Evolutionary conservation across 2,888 invertebrate genomes (phyloP).

Genomic region (Alloplasta piceator): DNA sequence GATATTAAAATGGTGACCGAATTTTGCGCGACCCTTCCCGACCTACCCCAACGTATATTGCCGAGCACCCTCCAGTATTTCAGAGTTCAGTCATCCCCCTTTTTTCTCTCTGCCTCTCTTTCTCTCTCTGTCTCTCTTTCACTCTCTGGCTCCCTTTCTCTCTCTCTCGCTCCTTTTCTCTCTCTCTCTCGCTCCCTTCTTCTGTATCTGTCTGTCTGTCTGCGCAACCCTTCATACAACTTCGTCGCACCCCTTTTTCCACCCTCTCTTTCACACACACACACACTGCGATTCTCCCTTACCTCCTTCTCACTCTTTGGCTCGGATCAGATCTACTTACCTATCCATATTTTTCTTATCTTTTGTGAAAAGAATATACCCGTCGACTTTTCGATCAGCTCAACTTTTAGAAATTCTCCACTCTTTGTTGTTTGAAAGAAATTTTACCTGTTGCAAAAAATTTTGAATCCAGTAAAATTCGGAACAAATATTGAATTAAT

Average conservation of each 20-base stretch:
- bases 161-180: no score
- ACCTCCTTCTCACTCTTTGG: slow-evolving; percentile 17
- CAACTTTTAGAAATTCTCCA: no score
- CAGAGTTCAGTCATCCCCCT: slow-evolving; percentile 53
- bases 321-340: slow-evolving; percentile 2
- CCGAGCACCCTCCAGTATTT: slow-evolving; percentile 31
- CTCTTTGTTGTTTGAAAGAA: no score
- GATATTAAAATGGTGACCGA: slow-evolving; percentile 83
- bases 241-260: slow-evolving; percentile 18
- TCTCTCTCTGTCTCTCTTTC: slow-evolving; percentile 50
- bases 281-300: slow-evolving; percentile 3
- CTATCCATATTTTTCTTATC: neutral
- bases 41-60: slow-evolving; percentile 79
- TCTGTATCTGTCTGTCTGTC: slow-evolving; percentile 36
- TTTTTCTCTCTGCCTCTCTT: slow-evolving; percentile 53
- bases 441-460: no score
- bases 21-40: slow-evolving; percentile 78
- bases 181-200: slow-evolving; percentile 53
- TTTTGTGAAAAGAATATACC: no score
- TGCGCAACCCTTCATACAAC: slow-evolving; percentile 24
- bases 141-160: slow-evolving; percentile 52
- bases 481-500: no score
- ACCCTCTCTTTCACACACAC: no score
- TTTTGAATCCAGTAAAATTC: no score
- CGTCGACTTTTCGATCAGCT: no score